Base-by-base conservation (phyloP, 2,113 vertebrate genomes). In the Poeciliopsis turrubarensis region DNA sequence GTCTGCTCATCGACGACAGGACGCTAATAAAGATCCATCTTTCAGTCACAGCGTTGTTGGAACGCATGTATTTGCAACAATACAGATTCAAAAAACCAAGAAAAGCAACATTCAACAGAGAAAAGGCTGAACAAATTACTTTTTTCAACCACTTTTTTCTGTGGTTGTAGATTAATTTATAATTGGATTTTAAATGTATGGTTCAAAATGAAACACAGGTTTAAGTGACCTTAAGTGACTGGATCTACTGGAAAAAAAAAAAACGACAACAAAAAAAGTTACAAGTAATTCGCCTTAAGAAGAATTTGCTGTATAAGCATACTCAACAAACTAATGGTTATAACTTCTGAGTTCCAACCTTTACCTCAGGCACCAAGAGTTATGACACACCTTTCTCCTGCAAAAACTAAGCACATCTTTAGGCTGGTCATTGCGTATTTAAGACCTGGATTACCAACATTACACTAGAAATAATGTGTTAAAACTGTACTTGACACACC, bases 401-500 rank as follows among this genome's bases (percentile, higher is more conserved):
- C 3, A 9, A 57, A 22, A 51, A 51, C 34, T 37, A 22, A 54
- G 6, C 7, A 47, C 17, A 2, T 19, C 17, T 47, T 47, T 47
- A 47, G 44, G 8, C 19, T 54, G 22, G 22, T n/a, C 51, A 54
- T 10, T 57, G 51, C n/a, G 22, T n/a, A n/a, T 10, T n/a, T 57
- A 57, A n/a, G 25, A 57, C 17, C 44, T 47, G 19, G 2, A n/a
- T 9, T 25, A 57, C 22, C 22, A 57, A 25, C 19, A 57, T 22
- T 7, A 57, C 25, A 73, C 34, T 72, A 71, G 65, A 90, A 80
- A 84, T 60, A 72, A 70, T 73, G 70, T 71, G 41, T 77, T 77
- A 57, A 74, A 75, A 86, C 89, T 65, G 80, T 29, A 87, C 64
- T 34, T 13, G 65, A 84, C 88, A 83, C 81, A 62, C 86, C 73